Evolutionary conservation across 2,797 vertebrate genomes (phyloP).

Genomic region (Lacerta bilineata): DNA sequence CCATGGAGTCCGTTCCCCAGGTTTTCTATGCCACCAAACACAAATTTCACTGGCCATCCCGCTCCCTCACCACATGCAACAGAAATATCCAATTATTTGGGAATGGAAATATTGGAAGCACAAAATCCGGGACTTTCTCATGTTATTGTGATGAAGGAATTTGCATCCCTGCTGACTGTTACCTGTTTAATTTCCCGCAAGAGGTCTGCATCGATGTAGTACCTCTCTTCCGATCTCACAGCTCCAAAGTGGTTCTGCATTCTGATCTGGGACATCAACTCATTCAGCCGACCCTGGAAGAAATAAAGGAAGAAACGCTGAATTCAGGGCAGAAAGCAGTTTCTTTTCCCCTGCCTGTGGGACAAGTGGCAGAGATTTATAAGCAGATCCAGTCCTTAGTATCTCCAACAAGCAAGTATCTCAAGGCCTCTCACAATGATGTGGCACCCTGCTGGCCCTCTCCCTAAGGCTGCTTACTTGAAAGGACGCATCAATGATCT

Average conservation of each 20-base stretch:
- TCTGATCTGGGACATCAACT: conserved; percentile 98
- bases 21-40: background rate
- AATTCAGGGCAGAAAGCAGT: background rate
- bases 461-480: background rate
- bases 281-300: conserved; percentile 94
- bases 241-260: conserved; percentile 99
- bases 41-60: background rate
- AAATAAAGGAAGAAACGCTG: conserved; percentile 2
- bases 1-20: background rate
- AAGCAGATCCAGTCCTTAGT: background rate
- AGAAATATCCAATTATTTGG: background rate
- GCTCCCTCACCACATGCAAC: background rate
- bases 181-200: conserved; percentile 96
- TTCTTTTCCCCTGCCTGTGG: background rate
- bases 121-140: no score
- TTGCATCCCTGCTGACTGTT: conserved; percentile 3
- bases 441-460: background rate
- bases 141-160: no score
- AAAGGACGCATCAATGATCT: background rate
- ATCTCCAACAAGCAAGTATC: background rate
- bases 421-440: background rate
- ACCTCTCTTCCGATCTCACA: conserved; percentile 93
- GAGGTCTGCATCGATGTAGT: conserved; percentile 93
- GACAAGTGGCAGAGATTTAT: background rate
- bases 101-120: background rate